Evolutionary conservation across 30 jellyfish, hydroid and myxozoan genomes (phyloP).

Genomic region (Chironex yamaguchii): DNA sequence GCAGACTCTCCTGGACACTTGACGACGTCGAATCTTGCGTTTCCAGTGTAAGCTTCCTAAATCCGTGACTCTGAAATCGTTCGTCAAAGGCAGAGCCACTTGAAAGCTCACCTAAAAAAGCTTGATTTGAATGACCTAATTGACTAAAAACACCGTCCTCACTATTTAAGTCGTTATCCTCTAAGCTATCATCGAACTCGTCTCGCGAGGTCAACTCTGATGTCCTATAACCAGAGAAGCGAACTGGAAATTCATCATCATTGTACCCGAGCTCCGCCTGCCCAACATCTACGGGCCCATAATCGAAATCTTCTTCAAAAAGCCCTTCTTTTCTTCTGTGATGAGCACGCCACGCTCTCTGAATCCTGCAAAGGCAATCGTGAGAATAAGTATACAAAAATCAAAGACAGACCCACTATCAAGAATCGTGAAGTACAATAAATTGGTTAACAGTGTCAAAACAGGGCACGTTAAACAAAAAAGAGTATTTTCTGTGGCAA

Average conservation of each 20-base stretch:
- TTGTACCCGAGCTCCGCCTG: constrained; percentile 77
- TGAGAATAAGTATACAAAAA: not conserved
- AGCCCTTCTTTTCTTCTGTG: constrained; percentile 49
- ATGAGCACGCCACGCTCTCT: constrained; percentile 76
- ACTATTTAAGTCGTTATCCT: constrained; percentile 64
- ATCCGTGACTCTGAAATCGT: not conserved
- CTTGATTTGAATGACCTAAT: not conserved
- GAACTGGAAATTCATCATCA: constrained; percentile 64
- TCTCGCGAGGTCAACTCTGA: not conserved
- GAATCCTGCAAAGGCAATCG: constrained; percentile 44
- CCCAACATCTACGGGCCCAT: constrained; percentile 63
- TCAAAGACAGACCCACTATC: not conserved
- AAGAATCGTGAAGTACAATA: no score
- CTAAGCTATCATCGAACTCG: constrained; percentile 67
- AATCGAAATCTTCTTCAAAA: constrained; percentile 12
- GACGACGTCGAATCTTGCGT: not conserved
- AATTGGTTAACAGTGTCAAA: not conserved
- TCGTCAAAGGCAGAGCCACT: not conserved
- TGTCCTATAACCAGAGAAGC: constrained; percentile 9
- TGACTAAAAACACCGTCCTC: constrained; percentile 30
- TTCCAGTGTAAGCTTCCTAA: not conserved
- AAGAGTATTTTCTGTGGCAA: no score
- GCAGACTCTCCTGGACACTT: constrained; percentile 8
- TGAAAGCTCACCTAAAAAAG: not conserved
- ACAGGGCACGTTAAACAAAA: no score